Percentiles rank a stretch among this genome's conserved stretches.
phyloP scores from a whole-genome alignment of 2,888 invertebrate species.

The Orthosia gracilis region DNA sequence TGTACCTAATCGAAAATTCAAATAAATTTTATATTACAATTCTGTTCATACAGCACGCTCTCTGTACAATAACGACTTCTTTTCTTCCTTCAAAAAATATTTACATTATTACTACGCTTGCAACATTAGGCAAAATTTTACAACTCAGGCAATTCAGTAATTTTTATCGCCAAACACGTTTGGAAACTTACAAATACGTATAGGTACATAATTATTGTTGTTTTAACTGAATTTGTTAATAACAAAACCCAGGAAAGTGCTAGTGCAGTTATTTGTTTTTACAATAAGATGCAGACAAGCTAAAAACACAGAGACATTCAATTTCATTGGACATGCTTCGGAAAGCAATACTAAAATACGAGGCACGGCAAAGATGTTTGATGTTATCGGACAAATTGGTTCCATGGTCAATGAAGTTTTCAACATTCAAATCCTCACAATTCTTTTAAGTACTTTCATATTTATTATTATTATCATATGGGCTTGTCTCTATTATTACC shows the following conservation, averaged over 20 bases:
- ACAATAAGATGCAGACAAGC: constrained; percentile 52
- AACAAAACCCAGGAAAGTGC: constrained; percentile 63
- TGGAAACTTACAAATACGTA: constrained; percentile 20
- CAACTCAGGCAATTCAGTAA: constrained; percentile 11
- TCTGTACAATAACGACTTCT: constrained; percentile 11
- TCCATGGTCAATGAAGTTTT: constrained; percentile 75
- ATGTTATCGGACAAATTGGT: constrained; percentile 75
- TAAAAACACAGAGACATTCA: constrained; percentile 47
- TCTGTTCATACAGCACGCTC: constrained; percentile 12
- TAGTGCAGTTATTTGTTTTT: no score
- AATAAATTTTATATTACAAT: constrained; percentile 20
- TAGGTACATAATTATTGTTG: constrained; percentile 3
- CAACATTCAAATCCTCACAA: constrained; percentile 80
- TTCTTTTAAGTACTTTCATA: constrained; percentile 77
- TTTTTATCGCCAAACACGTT: constrained; percentile 20
- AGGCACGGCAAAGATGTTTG: constrained; percentile 75
- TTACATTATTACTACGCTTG: constrained; percentile 14
- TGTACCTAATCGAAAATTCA: background rate
- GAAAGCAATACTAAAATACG: constrained; percentile 73
- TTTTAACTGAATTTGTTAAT: constrained; percentile 50
- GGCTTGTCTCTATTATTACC: constrained; percentile 75
- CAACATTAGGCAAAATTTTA: constrained; percentile 12
- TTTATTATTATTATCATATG: constrained; percentile 78
- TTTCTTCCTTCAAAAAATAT: constrained; percentile 16
- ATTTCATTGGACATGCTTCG: constrained; percentile 70